Percentiles rank a stretch among this genome's conserved stretches.
phyloP scores from a whole-genome alignment of 2,113 vertebrate genomes.

The Carlito syrichta region DNA sequence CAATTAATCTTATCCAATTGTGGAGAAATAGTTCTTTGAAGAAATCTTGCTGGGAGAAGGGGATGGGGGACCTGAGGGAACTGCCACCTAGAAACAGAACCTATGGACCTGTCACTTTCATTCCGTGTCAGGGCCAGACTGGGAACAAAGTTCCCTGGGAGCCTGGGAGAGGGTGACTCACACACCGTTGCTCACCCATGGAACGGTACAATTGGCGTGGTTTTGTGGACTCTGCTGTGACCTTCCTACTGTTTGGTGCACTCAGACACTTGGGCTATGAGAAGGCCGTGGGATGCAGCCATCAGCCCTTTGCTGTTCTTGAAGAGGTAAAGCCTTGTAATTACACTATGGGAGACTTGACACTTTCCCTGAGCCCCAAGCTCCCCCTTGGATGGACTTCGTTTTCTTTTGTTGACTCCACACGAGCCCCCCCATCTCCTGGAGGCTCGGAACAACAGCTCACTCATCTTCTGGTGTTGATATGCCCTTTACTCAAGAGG shows the following conservation, averaged over 20 bases:
- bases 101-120: background rate
- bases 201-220: background rate
- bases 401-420: background rate
- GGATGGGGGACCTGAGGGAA: background rate
- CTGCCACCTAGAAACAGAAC: background rate
- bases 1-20: too few species aligned
- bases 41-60: background rate
- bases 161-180: background rate
- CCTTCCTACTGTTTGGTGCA: background rate
- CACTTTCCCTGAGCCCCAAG: background rate
- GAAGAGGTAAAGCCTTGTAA: rapidly evolving
- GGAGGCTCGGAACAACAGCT: background rate
- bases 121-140: background rate
- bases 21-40: too few species aligned
- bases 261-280: background rate
- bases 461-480: background rate
- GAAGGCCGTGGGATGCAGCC: background rate
- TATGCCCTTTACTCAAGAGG: background rate
- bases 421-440: rapidly evolving
- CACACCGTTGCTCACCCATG: background rate
- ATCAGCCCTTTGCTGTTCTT: background rate
- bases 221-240: background rate
- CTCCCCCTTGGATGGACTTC: background rate
- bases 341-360: background rate
- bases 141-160: background rate